Base-by-base conservation (phyloP, 1,140 invertebrate genomes). In the Magallana ariakensis region DNA sequence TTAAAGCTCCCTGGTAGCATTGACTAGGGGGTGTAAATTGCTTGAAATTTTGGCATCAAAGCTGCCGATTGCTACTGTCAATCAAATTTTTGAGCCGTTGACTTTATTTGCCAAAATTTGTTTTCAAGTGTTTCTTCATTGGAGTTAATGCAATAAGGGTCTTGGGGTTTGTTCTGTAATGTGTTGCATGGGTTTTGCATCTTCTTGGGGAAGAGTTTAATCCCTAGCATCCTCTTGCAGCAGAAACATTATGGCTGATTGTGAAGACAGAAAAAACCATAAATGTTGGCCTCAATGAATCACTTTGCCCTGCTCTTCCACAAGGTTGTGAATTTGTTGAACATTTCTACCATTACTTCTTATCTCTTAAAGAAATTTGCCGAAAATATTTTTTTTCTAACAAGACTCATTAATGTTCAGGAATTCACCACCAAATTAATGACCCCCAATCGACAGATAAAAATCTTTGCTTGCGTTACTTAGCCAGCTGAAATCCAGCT, bases 11-110 rank as follows among this genome's bases (percentile, higher is more conserved):
- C 22, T 26, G 4, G 66, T 13, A 75, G 33, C 66, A 75, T 75
- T 75, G 66, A 75, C 66, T 75, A 75, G 66, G 9, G 66, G 66
- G 66, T 75, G 66, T 75, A 75, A 75, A 75, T 75, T 75, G 66
- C 66, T 26, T 26, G 66, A 75, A 75, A 75, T 75, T 75, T 75
- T 26, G 58, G 66, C 66, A 75, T 75, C 66, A 75, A 75, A 75
- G 22, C 22, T 75, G 22, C 66, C 22, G 22, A 75, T 75, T 75
- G 9, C 33, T 22, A 26, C 66, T 75, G 22, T 75, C 66, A 75
- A 26, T 75, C 66, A 75, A 75, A 2, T 11, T 75, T 11, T 11
- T 11, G 22, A 11, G 16, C 19, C 9, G 8, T 22, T 22, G 10
- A 2, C 11, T 70, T 70, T 70, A 19, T 70, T 75, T 75, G 22